Percentiles rank a stretch among this genome's conserved stretches.
These are phyloP conservation scores for Vanacampus margaritifer DNA, from an alignment of 2,113 vertebrate species.

Conservation along the genomic window DNA sequence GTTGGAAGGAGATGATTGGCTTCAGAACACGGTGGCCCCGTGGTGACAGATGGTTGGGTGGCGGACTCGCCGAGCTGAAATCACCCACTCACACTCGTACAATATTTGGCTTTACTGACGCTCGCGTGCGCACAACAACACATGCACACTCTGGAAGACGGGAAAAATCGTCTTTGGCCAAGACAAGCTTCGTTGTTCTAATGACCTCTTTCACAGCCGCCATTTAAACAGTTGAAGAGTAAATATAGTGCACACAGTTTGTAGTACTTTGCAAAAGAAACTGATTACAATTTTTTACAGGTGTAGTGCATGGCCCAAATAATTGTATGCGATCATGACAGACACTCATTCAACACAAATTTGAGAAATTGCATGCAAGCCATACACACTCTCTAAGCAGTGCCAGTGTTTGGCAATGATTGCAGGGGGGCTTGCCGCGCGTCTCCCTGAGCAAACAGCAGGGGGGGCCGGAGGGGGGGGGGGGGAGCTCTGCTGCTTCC, in stretches of 20 bases:
- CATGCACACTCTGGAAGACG: constrained; percentile 13
- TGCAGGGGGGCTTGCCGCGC: constrained; percentile 55
- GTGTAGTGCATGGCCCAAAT: background rate
- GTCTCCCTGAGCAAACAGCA: constrained; percentile 62
- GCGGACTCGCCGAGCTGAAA: constrained; percentile 58
- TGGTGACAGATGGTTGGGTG: constrained; percentile 78
- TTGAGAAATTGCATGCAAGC: constrained; percentile 56
- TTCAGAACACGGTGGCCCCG: constrained; percentile 68
- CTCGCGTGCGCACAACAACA: constrained; percentile 8
- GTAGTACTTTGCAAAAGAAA: too few species aligned
- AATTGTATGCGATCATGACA: constrained; percentile 24
- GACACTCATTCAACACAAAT: constrained; percentile 50
- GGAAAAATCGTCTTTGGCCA: constrained; percentile 18
- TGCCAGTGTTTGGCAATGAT: constrained; percentile 64
- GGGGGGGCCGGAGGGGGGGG: constrained; percentile 26
- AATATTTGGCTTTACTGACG: constrained; percentile 48
- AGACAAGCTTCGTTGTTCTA: background rate
- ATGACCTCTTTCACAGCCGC: background rate
- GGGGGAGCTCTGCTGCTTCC: constrained; percentile 51
- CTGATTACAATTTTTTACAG: background rate
- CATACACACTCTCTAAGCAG: constrained; percentile 46
- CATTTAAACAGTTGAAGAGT: background rate
- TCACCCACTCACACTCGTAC: constrained; percentile 58
- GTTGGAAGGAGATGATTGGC: constrained; percentile 77
- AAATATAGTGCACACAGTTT: background rate